Evolutionary conservation across 1,140 invertebrate species (phyloP).

Genomic region (Teleopsis dalmanni): DNA sequence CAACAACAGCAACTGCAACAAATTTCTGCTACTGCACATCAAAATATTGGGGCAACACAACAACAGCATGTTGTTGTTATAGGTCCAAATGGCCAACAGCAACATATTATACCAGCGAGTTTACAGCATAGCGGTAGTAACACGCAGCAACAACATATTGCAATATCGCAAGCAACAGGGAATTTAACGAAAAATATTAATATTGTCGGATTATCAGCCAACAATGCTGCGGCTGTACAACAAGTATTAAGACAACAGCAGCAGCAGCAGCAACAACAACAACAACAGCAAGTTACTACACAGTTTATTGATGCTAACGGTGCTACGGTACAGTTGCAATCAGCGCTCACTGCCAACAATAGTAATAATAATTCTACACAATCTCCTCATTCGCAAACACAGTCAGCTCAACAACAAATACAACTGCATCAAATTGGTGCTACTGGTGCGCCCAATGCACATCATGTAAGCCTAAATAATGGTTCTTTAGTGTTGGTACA

Average conservation of each 20-base stretch:
- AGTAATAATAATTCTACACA: conserved; percentile 8
- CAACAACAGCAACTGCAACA: conserved; percentile 28
- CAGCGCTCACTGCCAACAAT: conserved; percentile 13
- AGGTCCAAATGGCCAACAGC: conserved; percentile 19
- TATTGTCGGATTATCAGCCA: conserved; percentile 17
- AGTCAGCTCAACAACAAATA: conserved; percentile 18
- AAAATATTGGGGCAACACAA: conserved; percentile 17
- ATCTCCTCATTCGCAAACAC: conserved; percentile 21
- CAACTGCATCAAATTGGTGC: conserved; percentile 27
- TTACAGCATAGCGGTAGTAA: conserved; percentile 38
- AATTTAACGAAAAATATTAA: conserved; percentile 21
- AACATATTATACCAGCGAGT: conserved; percentile 27
- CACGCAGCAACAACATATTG: conserved; percentile 19
- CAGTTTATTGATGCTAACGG: conserved; percentile 19
- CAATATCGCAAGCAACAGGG: conserved; percentile 5
- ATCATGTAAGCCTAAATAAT: conserved; percentile 46
- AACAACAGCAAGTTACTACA: conserved; percentile 19
- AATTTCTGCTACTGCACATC: background rate
- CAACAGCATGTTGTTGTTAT: conserved; percentile 26
- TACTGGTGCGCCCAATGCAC: conserved; percentile 1
- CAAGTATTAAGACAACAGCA: conserved; percentile 27
- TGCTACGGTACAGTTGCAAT: conserved; percentile 15
- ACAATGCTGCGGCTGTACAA: conserved; percentile 25
- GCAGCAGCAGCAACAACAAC: conserved; percentile 19
- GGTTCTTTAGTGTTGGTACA: conserved; percentile 50